phyloP scores from a whole-genome alignment of 2,888 invertebrate species.

The Eupithecia exiguata region DNA sequence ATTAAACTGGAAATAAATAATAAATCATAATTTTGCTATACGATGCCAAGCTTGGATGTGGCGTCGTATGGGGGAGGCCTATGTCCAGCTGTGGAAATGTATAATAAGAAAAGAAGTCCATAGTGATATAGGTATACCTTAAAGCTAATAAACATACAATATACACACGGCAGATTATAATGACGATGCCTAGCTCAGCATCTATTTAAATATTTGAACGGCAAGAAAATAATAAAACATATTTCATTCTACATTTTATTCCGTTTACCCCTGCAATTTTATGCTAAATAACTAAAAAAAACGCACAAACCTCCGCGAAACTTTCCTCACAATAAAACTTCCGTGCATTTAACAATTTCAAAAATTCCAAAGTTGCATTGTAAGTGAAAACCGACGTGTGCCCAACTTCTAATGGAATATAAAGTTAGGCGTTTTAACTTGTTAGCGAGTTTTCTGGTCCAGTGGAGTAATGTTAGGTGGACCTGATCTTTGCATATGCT shows the following conservation, averaged over 20 bases:
- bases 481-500: neutral
- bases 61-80: too few species aligned
- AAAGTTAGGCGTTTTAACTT: slow-evolving; percentile 64
- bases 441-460: slow-evolving; percentile 48
- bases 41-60: too few species aligned
- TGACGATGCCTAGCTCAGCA: too few species aligned
- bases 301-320: slow-evolving; percentile 2
- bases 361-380: slow-evolving; percentile 36
- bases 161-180: too few species aligned
- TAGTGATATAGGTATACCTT: too few species aligned
- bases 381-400: slow-evolving; percentile 43
- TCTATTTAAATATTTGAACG: too few species aligned
- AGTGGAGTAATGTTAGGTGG: slow-evolving; percentile 4
- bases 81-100: too few species aligned
- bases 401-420: slow-evolving; percentile 59
- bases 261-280: neutral
- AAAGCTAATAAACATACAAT: too few species aligned
- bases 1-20: too few species aligned
- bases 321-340: slow-evolving; percentile 16
- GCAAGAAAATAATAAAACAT: neutral
- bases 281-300: neutral
- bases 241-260: neutral
- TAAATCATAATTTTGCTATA: too few species aligned
- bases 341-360: slow-evolving; percentile 15
- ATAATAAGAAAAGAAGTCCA: too few species aligned